Evolutionary conservation across 2,888 invertebrate species (phyloP).

Genomic region (Nomada hirtipes): DNA sequence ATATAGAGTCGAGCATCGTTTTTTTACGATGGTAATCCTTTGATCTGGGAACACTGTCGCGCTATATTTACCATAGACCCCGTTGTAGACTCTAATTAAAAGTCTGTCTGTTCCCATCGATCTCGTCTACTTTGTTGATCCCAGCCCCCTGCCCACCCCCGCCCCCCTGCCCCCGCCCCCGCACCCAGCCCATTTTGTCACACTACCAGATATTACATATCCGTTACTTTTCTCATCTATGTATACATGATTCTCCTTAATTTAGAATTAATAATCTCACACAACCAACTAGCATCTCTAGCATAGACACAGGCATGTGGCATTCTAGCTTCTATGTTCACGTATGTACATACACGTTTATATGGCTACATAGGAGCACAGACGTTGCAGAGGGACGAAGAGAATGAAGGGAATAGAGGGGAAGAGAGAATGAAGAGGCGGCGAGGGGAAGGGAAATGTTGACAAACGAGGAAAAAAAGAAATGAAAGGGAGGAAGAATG

Average conservation of each 20-base stretch:
- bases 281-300: slow-evolving; percentile 74
- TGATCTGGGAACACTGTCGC: slow-evolving; percentile 47
- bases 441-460: background rate
- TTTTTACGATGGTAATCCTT: background rate
- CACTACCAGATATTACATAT: slow-evolving; percentile 17
- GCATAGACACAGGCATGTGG: slow-evolving; percentile 82
- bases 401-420: background rate
- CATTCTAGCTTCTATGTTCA: slow-evolving; percentile 76
- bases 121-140: slow-evolving; percentile 26
- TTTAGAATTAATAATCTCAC: slow-evolving; percentile 34
- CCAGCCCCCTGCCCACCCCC: background rate
- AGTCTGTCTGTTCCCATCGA: slow-evolving; percentile 35
- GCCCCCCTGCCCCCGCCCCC: too few relatives aligned
- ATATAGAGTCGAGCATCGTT: background rate
- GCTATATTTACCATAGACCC: slow-evolving; percentile 37
- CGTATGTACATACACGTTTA: slow-evolving; percentile 62
- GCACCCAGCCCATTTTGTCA: background rate
- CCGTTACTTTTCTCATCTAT: slow-evolving; percentile 25
- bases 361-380: slow-evolving; percentile 50
- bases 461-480: background rate
- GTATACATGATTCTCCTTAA: slow-evolving; percentile 34
- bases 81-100: slow-evolving; percentile 23
- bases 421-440: background rate
- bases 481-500: background rate
- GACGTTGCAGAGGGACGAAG: slow-evolving; percentile 39